Evolutionary conservation across 1,140 invertebrate genomes (phyloP), one percentile per base, ranked within the genome.

Genomic region (Agrilus planipennis): DNA sequence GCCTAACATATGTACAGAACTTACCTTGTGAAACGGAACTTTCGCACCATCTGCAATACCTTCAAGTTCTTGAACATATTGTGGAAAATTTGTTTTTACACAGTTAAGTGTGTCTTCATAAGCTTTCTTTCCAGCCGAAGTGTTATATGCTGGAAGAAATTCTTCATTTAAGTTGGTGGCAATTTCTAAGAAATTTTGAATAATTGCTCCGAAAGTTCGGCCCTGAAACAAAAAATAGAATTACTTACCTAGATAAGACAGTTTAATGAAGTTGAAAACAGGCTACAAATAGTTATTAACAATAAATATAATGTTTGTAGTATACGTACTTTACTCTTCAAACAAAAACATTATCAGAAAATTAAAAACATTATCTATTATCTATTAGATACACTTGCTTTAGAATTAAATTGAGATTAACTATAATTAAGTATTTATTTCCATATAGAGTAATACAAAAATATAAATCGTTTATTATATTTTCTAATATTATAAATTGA

Each of bases 11-110:
- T n/a, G n/a, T n/a, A n/a, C n/a, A 27, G 42, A 31, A 44, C 32
- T 45, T 64, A 84, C 82, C 69, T 84, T 81, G 50, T 86, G 64
- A 58, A 89, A 90, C 1, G 85, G 79, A 6, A 89, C 78, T 45
- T 77, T 67, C 7, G 86, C 77, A 2, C 87, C 87, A 55, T 88
- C 81, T 11, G 87, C 83, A 2, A 79, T 78, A 21, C 87, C 87
- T 61, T 86, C 71, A n/a, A 90, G 63, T 61, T 90, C 87, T 21
- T 74, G 68, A 0, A 89, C 62, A 51, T 90, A 90, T 41, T 87
- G 81, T 0, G 87, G 85, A 62, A 76, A 89, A 45, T 78, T 76
- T 29, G 71, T 55, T 45, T 75, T 71, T 17, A 81, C 74, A 38
- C 68, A 69, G 1, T 65, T 65, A 1, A 89, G 65, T 1, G 81